Evolutionary conservation across 2,113 vertebrate species (phyloP).

Genomic region (Corydoras sp.): DNA sequence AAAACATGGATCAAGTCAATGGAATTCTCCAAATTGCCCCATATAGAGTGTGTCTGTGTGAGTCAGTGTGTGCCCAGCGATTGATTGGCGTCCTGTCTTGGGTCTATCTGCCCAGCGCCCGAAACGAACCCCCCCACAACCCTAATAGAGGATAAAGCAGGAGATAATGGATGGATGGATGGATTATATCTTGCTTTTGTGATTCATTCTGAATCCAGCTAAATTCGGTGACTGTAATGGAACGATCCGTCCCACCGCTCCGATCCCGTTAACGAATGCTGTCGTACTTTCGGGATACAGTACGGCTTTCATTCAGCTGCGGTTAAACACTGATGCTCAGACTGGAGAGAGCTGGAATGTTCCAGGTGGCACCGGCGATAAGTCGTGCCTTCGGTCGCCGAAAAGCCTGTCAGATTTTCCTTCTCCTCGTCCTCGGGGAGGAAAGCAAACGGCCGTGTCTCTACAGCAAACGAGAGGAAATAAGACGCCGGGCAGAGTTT

Average conservation of each 20-base stretch:
- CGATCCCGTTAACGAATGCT: background rate
- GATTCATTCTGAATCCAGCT: constrained; percentile 1
- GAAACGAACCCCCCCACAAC: too few relatives aligned
- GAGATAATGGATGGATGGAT: too few relatives aligned
- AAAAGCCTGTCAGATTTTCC: constrained; percentile 18
- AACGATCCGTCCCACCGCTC: background rate
- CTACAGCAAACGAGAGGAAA: constrained; percentile 37
- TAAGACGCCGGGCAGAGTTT: constrained; percentile 32
- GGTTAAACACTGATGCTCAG: background rate
- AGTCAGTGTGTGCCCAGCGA: too few relatives aligned
- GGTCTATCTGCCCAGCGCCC: too few relatives aligned
- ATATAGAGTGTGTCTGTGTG: too few relatives aligned
- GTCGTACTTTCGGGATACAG: background rate
- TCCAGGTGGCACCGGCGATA: constrained; percentile 37
- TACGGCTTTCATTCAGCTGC: background rate
- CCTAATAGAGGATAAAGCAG: too few relatives aligned
- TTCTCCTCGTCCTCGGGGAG: constrained; percentile 35
- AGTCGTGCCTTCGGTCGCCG: constrained; percentile 21
- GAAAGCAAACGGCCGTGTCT: constrained; percentile 25
- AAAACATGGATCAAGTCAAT: too few relatives aligned
- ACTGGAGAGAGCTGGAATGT: background rate
- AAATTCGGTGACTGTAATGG: too few relatives aligned
- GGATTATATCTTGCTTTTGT: too few relatives aligned
- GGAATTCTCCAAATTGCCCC: too few relatives aligned
- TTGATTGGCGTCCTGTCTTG: too few relatives aligned